Percentiles rank a stretch among this genome's conserved stretches.
Conservation (phyloP, 2,797 vertebrate genomes). For the Labroides dimidiatus region DNA sequence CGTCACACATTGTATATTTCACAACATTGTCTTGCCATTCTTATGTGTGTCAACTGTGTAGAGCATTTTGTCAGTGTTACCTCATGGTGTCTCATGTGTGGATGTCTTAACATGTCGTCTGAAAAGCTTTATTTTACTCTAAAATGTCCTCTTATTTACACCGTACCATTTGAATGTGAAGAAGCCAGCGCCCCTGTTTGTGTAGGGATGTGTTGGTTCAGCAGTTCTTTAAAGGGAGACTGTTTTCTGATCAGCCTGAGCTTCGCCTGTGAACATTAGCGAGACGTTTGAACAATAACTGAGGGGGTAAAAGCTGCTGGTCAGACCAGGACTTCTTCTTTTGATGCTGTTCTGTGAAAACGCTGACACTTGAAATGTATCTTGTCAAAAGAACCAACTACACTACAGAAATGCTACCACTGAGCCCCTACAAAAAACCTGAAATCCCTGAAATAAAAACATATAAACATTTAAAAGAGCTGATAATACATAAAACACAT, state of each 20-base stretch:
- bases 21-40: conserved; percentile 69
- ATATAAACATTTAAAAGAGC: conserved; percentile 39
- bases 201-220: conserved; percentile 47
- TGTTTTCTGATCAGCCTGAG: conserved; percentile 61
- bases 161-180: conserved; percentile 78
- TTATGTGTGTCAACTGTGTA: conserved; percentile 71
- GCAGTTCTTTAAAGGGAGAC: conserved; percentile 54
- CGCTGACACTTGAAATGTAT: conserved; percentile 81
- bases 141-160: conserved; percentile 55
- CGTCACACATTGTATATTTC: conserved; percentile 73
- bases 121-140: conserved; percentile 60
- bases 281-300: conserved; percentile 62
- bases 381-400: conserved; percentile 59
- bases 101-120: conserved; percentile 62
- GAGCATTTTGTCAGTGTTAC: conserved; percentile 61
- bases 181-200: conserved; percentile 54
- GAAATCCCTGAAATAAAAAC: neutral
- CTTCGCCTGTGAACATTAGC: conserved; percentile 60
- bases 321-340: conserved; percentile 52
- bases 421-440: too few species aligned
- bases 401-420: conserved; percentile 65
- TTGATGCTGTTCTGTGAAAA: conserved; percentile 63
- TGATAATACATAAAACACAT: conserved; percentile 23
- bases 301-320: conserved; percentile 1
- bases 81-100: conserved; percentile 68